Base-by-base conservation (phyloP, 2,888 invertebrate species). In the Macaria notata region DNA sequence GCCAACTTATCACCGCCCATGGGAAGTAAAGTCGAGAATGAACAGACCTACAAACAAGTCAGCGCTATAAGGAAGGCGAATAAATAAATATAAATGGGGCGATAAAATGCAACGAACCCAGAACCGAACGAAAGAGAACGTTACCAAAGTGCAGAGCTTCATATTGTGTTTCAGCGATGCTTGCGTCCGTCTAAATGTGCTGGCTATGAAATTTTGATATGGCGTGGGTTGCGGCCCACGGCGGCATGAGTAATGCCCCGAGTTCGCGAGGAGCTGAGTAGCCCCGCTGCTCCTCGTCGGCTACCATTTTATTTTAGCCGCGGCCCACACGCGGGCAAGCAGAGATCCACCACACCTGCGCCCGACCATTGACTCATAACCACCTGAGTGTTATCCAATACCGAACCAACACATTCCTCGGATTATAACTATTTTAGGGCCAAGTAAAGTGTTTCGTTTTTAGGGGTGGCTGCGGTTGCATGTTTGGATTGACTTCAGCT, bases 301-400 rank as follows among this genome's bases (percentile, higher is more conserved):
- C 73, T 81, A 76, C 77, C 79, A 83, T 80, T 83, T 87, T 89
- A 91, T 90, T 91, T 90, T 87, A 73, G 84, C 78, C 59, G 58
- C 89, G 59, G 75, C 90, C 89, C 85, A 89, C 90, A 82, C 87
- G 54, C 66, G 62, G 66, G 67, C 67, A 75, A 76, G 19, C 19
- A 59, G 57, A 78, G 80, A 85, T 79, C 80, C 68, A 78, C 81
- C 78, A 81, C 90, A 90, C 91, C 91, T 89, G 90, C 81, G 76
- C 9, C 7, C 56, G 83, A 80, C 79, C 65, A 72, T 74, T 73
- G 75, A 75, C 68, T 73, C 71, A 82, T 84, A 84, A 83, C 86
- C 89, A 90, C 89, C 87, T 88, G 86, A 83, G 69, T 68, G 82
- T 85, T 88, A 87, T 82, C 81, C 75, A 84, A 88, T 83, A 75